Evolutionary conservation across 2,797 vertebrate genomes (phyloP).

Genomic region (Sebastiscus albofasciatus): DNA sequence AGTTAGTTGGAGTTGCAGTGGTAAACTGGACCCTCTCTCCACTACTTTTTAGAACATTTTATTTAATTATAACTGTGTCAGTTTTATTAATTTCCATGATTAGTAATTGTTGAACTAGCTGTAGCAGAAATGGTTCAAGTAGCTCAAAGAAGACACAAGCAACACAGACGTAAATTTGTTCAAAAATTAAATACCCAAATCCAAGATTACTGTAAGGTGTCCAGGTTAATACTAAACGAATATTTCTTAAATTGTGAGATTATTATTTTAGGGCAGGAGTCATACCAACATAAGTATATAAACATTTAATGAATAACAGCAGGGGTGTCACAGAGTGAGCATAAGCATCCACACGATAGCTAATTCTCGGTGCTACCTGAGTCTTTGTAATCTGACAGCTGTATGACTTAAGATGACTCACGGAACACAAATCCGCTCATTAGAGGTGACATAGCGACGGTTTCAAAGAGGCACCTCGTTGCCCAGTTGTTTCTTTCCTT

Average conservation of each 20-base stretch:
- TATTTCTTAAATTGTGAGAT: constrained; percentile 8
- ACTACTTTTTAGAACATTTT: no score
- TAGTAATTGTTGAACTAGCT: background rate
- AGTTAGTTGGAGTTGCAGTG: background rate
- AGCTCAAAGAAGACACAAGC: background rate
- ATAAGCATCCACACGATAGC: background rate
- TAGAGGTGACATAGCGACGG: constrained; percentile 25
- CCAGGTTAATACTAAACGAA: background rate
- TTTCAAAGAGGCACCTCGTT: constrained; percentile 26
- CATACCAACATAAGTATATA: background rate
- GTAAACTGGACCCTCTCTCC: background rate
- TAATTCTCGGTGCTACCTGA: constrained; percentile 42
- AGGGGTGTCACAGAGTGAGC: background rate
- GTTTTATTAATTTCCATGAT: background rate
- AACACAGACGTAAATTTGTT: background rate
- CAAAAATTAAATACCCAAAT: background rate
- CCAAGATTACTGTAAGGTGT: constrained; percentile 9
- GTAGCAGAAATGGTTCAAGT: background rate
- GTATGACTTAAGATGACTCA: constrained; percentile 29
- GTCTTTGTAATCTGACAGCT: constrained; percentile 56
- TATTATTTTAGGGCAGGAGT: constrained; percentile 20
- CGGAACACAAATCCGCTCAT: constrained; percentile 56
- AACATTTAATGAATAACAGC: constrained; percentile 39
- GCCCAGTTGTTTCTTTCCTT: constrained; percentile 1
- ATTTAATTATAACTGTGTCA: background rate